These are phyloP conservation scores for Cremastinae sp. DNA, from an alignment of 2,888 invertebrate species.

Conservation along the genomic window DNA sequence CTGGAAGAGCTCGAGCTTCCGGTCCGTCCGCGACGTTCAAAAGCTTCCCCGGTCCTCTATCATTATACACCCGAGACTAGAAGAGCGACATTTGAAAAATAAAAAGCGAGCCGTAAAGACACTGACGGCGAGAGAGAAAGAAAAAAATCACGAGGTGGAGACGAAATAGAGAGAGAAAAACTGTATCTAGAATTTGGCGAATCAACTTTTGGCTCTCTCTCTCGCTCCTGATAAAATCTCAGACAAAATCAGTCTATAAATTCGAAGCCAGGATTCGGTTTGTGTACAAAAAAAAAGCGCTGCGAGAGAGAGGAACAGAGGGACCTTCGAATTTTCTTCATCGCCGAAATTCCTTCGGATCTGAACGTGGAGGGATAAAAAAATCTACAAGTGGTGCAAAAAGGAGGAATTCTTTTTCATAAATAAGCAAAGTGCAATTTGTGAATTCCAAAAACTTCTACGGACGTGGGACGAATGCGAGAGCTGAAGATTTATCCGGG, in stretches of 20 bases:
- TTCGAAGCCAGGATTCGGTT: background rate
- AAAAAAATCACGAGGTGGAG: background rate
- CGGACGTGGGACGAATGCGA: constrained; percentile 3
- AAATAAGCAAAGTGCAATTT: too few relatives aligned
- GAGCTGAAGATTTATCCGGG: constrained; percentile 33
- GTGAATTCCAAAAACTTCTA: constrained; percentile 7
- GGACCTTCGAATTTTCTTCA: too few relatives aligned
- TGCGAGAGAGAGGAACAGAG: background rate
- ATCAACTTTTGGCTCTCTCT: constrained; percentile 13
- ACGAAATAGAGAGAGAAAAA: background rate
- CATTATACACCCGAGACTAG: constrained; percentile 18
- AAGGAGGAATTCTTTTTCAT: too few relatives aligned
- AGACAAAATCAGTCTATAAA: constrained; percentile 3
- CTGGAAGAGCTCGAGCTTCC: constrained; percentile 21
- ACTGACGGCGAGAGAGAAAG: background rate
- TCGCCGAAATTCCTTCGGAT: too few relatives aligned
- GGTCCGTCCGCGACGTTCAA: constrained; percentile 32
- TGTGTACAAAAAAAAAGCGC: background rate
- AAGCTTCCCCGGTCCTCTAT: constrained; percentile 17
- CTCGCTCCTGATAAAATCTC: too few relatives aligned
- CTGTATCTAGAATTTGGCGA: constrained; percentile 53
- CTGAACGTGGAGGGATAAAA: too few relatives aligned
- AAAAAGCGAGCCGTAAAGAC: constrained; percentile 6
- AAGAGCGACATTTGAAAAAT: constrained; percentile 31
- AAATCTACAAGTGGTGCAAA: too few relatives aligned